Evolutionary conservation across 2,888 invertebrate species (phyloP).

Genomic region (Nebria brevicollis): DNA sequence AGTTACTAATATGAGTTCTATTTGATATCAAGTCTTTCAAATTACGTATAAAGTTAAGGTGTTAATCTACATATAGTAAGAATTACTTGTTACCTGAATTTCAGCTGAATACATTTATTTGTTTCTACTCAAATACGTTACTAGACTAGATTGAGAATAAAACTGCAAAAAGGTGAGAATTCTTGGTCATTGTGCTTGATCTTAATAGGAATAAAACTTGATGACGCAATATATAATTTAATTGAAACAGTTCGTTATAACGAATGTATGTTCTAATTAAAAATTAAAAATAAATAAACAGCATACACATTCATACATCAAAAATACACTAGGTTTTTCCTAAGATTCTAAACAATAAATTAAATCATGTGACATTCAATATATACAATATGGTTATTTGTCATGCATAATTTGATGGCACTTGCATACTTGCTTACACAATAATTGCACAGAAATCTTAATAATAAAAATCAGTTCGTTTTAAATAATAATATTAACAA

Average conservation of each 20-base stretch:
- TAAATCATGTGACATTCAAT: constrained; percentile 32
- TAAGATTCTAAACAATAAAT: constrained; percentile 33
- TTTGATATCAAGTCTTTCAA: neutral
- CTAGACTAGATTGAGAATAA: neutral
- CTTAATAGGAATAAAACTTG: neutral
- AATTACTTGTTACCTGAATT: neutral
- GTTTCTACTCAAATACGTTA: neutral
- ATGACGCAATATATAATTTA: neutral
- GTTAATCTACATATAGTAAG: neutral
- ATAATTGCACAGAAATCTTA: constrained; percentile 54
- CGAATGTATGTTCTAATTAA: neutral
- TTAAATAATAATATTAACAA: constrained; percentile 26
- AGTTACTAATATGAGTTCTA: no score
- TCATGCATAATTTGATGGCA: constrained; percentile 60
- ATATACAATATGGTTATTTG: constrained; percentile 58
- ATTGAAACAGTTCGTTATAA: neutral
- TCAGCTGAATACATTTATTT: neutral
- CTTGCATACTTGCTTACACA: constrained; percentile 55
- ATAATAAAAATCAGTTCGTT: constrained; percentile 38
- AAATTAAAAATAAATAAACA: constrained; percentile 22
- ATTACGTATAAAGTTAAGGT: neutral
- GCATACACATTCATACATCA: constrained; percentile 36
- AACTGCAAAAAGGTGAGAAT: neutral
- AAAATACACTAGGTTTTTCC: constrained; percentile 17
- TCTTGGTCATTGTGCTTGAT: neutral